Evolutionary conservation across 2,888 invertebrate genomes (phyloP).

Genomic region (Noctua fimbriata): DNA sequence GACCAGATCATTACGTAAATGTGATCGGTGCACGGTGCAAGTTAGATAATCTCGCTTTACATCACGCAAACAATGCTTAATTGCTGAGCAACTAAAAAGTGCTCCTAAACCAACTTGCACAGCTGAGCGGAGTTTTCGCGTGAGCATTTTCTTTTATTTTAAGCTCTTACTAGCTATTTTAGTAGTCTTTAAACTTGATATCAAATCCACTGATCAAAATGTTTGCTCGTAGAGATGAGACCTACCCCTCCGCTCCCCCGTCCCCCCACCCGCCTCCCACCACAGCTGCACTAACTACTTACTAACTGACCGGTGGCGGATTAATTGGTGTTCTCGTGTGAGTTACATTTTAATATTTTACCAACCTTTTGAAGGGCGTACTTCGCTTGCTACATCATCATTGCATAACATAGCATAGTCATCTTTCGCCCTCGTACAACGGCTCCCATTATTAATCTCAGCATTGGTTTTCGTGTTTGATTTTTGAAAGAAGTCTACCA

Average conservation of each 20-base stretch:
- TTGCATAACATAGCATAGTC: too few species aligned
- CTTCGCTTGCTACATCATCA: neutral
- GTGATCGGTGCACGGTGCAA: constrained; percentile 7
- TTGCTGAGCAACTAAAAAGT: neutral
- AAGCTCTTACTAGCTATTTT: neutral
- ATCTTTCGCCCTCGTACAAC: neutral
- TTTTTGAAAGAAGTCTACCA: neutral
- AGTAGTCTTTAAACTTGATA: neutral
- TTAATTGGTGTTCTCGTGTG: constrained; percentile 15
- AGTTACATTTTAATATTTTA: constrained; percentile 23
- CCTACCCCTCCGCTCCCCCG: neutral
- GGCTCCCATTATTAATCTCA: neutral
- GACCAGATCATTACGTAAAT: constrained; percentile 8
- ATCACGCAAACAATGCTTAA: neutral
- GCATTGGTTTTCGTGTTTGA: neutral
- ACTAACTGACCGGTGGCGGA: constrained; percentile 36
- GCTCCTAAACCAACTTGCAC: neutral
- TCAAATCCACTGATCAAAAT: neutral
- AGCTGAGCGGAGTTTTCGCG: neutral
- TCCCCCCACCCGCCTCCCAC: too few species aligned
- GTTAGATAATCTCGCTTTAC: constrained; percentile 2
- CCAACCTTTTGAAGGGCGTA: constrained; percentile 11
- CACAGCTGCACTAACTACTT: constrained; percentile 34
- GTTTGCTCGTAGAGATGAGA: neutral
- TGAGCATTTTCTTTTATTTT: neutral